Conservation (phyloP, 2,888 invertebrate species). For the Dicyrtoma fusca region DNA sequence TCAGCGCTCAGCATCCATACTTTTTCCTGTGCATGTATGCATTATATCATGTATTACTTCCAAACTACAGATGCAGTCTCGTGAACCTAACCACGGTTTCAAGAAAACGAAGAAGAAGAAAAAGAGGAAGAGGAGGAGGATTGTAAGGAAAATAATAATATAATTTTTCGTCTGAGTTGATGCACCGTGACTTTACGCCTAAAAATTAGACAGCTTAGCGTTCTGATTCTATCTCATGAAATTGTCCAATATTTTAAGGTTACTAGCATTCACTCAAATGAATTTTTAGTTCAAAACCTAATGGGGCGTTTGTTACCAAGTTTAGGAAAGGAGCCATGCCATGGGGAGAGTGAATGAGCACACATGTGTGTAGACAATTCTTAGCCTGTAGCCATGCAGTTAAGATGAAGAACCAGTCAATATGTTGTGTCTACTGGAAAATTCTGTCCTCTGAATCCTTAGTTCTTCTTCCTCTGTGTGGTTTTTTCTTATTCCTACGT, state of each 20-base stretch:
- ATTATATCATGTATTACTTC: too few species aligned
- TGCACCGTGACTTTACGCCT: constrained; percentile 4
- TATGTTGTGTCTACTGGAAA: too few species aligned
- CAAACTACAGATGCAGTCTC: neutral
- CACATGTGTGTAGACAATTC: too few species aligned
- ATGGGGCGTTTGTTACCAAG: constrained; percentile 6
- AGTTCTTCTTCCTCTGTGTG: too few species aligned
- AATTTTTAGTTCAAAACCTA: constrained; percentile 1
- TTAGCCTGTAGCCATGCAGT: too few species aligned
- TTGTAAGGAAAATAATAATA: neutral
- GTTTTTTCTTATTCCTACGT: too few species aligned
- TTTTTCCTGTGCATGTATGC: neutral
- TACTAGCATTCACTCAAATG: neutral
- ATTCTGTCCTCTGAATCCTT: too few species aligned
- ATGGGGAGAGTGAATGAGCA: too few species aligned
- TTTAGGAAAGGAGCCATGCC: too few species aligned
- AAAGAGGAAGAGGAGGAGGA: neutral
- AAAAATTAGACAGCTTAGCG: constrained; percentile 12
- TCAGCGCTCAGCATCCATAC: neutral
- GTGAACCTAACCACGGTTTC: too few species aligned
- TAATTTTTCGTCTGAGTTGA: neutral
- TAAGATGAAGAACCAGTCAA: too few species aligned
- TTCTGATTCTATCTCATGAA: constrained; percentile 14
- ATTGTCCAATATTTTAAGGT: constrained; percentile 9
- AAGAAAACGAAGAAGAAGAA: neutral